phyloP scores from a whole-genome alignment of 2,888 invertebrate species.

The Coronaproctus castanopsis region DNA sequence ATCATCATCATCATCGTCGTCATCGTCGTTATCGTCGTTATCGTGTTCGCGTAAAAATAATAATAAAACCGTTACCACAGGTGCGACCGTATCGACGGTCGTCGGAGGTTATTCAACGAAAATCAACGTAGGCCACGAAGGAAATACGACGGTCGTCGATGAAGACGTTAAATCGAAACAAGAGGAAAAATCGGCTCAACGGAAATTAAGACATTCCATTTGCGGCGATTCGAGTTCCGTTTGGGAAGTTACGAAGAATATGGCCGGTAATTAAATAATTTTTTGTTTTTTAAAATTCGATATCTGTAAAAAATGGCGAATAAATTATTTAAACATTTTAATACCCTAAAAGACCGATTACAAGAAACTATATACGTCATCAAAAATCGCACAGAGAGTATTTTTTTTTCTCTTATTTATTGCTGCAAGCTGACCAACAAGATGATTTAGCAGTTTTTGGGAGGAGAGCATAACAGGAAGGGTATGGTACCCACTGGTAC shows the following conservation, averaged over 20 bases:
- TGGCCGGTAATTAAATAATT: neutral
- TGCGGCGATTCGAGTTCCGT: neutral
- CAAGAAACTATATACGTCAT: too few species aligned
- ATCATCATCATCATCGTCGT: neutral
- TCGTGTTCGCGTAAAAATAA: too few species aligned
- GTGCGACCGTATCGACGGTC: slow-evolving; percentile 22
- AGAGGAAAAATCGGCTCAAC: neutral
- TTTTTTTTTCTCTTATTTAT: too few species aligned
- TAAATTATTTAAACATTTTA: too few species aligned
- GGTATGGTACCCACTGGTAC: too few species aligned
- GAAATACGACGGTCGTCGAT: slow-evolving; percentile 27
- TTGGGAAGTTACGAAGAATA: neutral
- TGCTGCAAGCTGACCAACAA: too few species aligned
- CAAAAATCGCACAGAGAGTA: too few species aligned
- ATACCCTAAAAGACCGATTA: too few species aligned
- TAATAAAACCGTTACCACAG: slow-evolving; percentile 31
- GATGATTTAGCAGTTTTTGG: too few species aligned
- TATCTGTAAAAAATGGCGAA: too few species aligned
- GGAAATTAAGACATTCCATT: neutral
- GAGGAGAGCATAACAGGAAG: too few species aligned
- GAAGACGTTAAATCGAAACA: slow-evolving; percentile 1
- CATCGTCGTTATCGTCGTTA: neutral
- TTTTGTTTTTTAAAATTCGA: too few species aligned
- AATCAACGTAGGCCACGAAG: slow-evolving; percentile 32
- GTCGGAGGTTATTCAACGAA: slow-evolving; percentile 34